Evolutionary conservation across 2,113 vertebrate genomes (phyloP).

Genomic region (Peromyscus leucopus): DNA sequence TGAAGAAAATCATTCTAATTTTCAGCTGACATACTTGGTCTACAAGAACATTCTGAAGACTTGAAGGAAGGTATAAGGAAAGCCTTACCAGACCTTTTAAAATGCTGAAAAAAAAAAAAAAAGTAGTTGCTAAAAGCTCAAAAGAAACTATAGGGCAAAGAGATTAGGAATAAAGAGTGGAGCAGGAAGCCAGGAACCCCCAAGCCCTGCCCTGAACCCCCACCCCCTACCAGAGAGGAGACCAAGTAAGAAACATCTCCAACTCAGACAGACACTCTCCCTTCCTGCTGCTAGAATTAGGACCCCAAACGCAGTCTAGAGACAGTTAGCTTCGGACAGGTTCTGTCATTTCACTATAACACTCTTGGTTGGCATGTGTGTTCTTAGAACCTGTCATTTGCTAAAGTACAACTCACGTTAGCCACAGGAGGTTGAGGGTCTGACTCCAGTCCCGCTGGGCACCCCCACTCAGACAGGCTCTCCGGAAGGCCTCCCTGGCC

Average conservation of each 20-base stretch:
- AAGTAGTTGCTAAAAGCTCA: slow-evolving; percentile 62
- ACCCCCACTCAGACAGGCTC: slow-evolving; percentile 94
- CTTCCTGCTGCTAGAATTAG: not conserved
- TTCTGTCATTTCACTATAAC: not conserved
- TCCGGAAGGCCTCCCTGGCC: slow-evolving; percentile 97
- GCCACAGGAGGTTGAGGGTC: slow-evolving; percentile 95
- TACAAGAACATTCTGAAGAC: slow-evolving; percentile 69
- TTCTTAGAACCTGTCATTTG: not conserved
- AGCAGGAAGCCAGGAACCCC: not conserved
- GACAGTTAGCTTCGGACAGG: not conserved
- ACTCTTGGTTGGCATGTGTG: not conserved
- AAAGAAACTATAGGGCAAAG: slow-evolving; percentile 19
- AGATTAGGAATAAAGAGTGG: slow-evolving; percentile 40
- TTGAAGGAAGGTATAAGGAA: slow-evolving; percentile 53
- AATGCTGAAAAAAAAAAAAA: not conserved
- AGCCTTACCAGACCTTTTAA: slow-evolving; percentile 51
- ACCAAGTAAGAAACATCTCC: not conserved
- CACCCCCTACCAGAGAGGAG: not conserved
- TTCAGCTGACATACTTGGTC: slow-evolving; percentile 40
- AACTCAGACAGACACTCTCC: not conserved
- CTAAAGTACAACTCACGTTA: slow-evolving; percentile 90
- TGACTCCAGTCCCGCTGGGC: slow-evolving; percentile 93
- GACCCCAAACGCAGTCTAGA: not conserved
- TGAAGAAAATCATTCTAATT: slow-evolving; percentile 47
- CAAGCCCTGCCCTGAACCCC: not conserved